phyloP scores from a whole-genome alignment of 2,797 vertebrate genomes.

The Neomorphus geoffroyi region DNA sequence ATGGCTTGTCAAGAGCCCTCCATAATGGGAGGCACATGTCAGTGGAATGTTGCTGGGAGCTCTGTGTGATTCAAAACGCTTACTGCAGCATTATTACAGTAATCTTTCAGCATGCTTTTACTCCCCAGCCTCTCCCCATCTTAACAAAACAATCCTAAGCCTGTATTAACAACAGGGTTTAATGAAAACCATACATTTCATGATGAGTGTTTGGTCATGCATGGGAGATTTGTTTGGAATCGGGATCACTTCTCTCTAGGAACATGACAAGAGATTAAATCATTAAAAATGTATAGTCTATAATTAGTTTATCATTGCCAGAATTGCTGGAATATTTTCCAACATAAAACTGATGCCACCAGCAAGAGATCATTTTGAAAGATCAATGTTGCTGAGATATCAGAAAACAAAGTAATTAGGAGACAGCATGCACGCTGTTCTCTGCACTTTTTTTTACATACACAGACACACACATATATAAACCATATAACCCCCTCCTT shows the following conservation, averaged over 20 bases:
- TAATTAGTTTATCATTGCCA: slow-evolving; percentile 75
- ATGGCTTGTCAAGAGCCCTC: not conserved
- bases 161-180: slow-evolving; percentile 68
- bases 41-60: slow-evolving; percentile 42
- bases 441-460: not conserved
- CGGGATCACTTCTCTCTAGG: slow-evolving; percentile 63
- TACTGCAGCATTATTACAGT: slow-evolving; percentile 60
- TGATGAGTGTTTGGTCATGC: slow-evolving; percentile 66
- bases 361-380: slow-evolving; percentile 70
- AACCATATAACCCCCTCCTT: not conserved
- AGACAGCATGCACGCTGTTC: slow-evolving; percentile 14
- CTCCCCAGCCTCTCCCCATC: slow-evolving; percentile 43
- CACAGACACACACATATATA: not conserved
- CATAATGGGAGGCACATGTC: not conserved
- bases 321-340: slow-evolving; percentile 65
- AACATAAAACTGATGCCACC: slow-evolving; percentile 58
- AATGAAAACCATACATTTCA: slow-evolving; percentile 74
- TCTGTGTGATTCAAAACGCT: slow-evolving; percentile 7
- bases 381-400: slow-evolving; percentile 58
- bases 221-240: slow-evolving; percentile 74
- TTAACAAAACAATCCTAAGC: slow-evolving; percentile 58
- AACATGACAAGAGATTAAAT: slow-evolving; percentile 77
- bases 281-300: slow-evolving; percentile 78
- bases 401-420: slow-evolving; percentile 57
- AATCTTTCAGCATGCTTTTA: slow-evolving; percentile 31